Evolutionary conservation across 2,888 invertebrate genomes (phyloP), one percentile per base, ranked within the genome.

Genomic region (Agrotis segetum): DNA sequence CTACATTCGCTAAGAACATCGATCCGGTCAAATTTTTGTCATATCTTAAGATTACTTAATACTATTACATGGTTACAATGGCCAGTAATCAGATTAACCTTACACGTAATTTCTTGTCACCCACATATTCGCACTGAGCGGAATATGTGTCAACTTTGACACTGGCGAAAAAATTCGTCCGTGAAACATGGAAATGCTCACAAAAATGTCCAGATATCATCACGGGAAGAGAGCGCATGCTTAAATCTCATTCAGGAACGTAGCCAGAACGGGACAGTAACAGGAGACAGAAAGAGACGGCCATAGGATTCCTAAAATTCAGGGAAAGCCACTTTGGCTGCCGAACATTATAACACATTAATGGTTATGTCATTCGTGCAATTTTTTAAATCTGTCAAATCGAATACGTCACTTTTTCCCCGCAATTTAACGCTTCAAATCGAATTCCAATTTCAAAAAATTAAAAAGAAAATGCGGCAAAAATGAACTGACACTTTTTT

Each of bases 221-320:
- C 70, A 71, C 63, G 70, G 63, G 3, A 67, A 49, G 29, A 82
- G 59, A 77, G 95, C 95, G 95, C 95, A 95, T 94, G 95, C 88
- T 86, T 92, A 87, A 88, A 83, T 85, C 88, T 90, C 93, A 95
- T 95, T 95, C 90, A 94, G 92, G 91, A 93, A 94, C 86, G 89
- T 81, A 81, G 83, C 70, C 47, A 82, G 89, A 93, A 73, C 68
- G 89, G 84, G 92, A 93, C 82, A 79, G 81, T 84, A 71, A 82
- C 68, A 81, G 67, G 83, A 69, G 92, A 55, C 82, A 21, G 80
- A 92, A 49, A 17, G 87, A 85, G 91, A 91, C 61, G n/a, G 73
- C 40, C 24, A 79, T 70, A 87, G 86, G 86, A 89, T 87, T 86
- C 88, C 90, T 85, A 87, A 93, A 94, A 89, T 90, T 92, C 88